These are phyloP conservation scores for Coregonus suidteri DNA, from an alignment of 2,797 vertebrate species.

Conservation along the genomic window DNA sequence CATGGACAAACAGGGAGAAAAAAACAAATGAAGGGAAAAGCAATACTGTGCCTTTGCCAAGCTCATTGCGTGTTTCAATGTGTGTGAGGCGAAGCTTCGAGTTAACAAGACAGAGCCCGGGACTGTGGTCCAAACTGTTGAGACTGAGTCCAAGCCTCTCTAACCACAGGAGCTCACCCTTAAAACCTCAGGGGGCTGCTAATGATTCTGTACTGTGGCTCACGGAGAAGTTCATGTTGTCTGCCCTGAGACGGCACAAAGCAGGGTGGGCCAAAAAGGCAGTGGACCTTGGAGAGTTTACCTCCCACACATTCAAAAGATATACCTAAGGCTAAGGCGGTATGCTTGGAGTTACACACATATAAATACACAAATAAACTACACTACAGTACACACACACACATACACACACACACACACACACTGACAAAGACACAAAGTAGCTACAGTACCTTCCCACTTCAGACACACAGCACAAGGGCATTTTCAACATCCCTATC, in stretches of 20 bases:
- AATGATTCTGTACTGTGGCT: slow-evolving; percentile 24
- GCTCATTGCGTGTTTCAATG: slow-evolving; percentile 5
- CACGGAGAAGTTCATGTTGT: slow-evolving; percentile 23
- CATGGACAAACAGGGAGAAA: background rate
- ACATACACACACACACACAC: slow-evolving; percentile 1
- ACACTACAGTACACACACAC: background rate
- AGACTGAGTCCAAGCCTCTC: slow-evolving; percentile 24
- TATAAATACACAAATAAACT: background rate
- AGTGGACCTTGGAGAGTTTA: background rate
- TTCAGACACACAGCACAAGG: background rate
- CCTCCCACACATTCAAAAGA: slow-evolving; percentile 10
- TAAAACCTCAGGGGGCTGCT: slow-evolving; percentile 31
- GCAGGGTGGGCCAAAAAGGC: slow-evolving; percentile 10
- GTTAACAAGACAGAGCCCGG: slow-evolving; percentile 24
- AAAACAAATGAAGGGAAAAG: background rate
- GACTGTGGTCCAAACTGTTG: slow-evolving; percentile 29
- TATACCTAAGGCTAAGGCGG: slow-evolving; percentile 13
- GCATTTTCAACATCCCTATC: background rate
- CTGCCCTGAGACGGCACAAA: slow-evolving; percentile 22
- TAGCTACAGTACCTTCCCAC: background rate
- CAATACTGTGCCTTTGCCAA: background rate
- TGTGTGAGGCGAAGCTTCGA: slow-evolving; percentile 28
- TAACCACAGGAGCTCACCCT: slow-evolving; percentile 33
- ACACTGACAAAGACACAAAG: background rate
- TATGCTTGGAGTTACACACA: background rate